Evolutionary conservation across 2,888 invertebrate genomes (phyloP), one percentile per base, ranked within the genome.

Genomic region (Microplitis manilae): DNA sequence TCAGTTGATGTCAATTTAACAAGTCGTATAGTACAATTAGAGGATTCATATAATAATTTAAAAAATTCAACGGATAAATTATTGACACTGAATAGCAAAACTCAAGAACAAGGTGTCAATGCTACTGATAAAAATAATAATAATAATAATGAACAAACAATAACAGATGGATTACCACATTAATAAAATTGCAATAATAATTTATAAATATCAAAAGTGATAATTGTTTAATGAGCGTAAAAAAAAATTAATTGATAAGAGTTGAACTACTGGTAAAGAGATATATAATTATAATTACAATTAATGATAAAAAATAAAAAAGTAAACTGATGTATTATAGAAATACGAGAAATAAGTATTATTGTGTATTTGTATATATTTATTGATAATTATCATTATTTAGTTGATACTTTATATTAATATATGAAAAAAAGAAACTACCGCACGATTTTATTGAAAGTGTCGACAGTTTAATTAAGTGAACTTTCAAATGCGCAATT

Each of bases 41-140:
- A 88, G 65, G 80, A 86, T 61, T 81, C 82, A 6, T 86, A 87
- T 60, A 83, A 76, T 62, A 70, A 67, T 64, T 72, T 87, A 61
- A 84, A 84, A 70, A 87, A 85, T 77, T 84, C 85, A 2, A 86
- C 85, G 13, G 81, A 78, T 60, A 70, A 80, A 41, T 80, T 86
- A 68, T 70, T 80, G 65, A 75, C 82, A 40, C 15, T 74, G 20
- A 77, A 77, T 72, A 68, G 76, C 6, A 82, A 76, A 30, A 81
- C 20, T 65, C 40, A 40, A 15, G 40, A 73, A 9, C n/a, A 59
- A n/a, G 20, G n/a, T 67, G 15, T 59, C 5, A 59, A 30, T 30
- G n/a, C 8, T 40, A 41, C 50, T 5, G 50, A n/a, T 30, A 17
- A 6, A n/a, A 38, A 71, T 1, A 39, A 62, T 17, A 15, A 68